Evolutionary conservation across 2,113 vertebrate species (phyloP), one percentile per base, ranked within the genome.

Genomic region (Melanotaenia duboulayi): DNA sequence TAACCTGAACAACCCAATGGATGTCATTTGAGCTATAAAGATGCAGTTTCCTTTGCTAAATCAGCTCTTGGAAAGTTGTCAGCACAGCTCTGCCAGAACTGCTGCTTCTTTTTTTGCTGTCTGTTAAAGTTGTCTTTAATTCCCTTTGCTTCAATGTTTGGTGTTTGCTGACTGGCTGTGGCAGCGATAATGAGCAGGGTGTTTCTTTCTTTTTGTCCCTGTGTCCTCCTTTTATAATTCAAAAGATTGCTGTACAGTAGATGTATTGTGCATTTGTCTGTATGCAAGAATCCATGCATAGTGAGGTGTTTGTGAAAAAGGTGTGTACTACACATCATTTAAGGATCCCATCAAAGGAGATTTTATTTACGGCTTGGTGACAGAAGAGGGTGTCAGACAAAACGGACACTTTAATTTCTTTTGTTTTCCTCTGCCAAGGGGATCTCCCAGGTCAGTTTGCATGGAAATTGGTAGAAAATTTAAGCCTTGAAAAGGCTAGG

Each of bases 51-150:
- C 51, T 62, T 82, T n/a, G 67, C 81, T 85, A 89, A 85, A 90
- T 83, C 74, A 82, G 70, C 84, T 83, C 80, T 80, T 89, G 85
- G 82, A 89, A 89, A 74, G 77, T 78, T 87, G 84, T 90, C 85
- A 88, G 65, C 83, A 81, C 76, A 76, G 78, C 64, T 83, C 76
- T 65, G 71, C 23, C 77, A 80, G 78, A 85, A 65, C 56, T 72
- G 80, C 85, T 74, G 74, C 79, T 63, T 52, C 52, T 60, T 56
- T 60, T 76, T 66, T 76, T 86, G 62, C 42, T 49, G 67, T 76
- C 74, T 76, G 73, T 66, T 86, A 48, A 56, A 65, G 75, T 83
- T 63, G 46, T 49, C 51, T 81, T 75, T 84, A 62, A 35, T 76
- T 25, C 44, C 71, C 52, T 61, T 69, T 55, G 48, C 84, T 13